phyloP scores from a whole-genome alignment of 1,140 invertebrate genomes.

The Frieseomelitta varia region DNA sequence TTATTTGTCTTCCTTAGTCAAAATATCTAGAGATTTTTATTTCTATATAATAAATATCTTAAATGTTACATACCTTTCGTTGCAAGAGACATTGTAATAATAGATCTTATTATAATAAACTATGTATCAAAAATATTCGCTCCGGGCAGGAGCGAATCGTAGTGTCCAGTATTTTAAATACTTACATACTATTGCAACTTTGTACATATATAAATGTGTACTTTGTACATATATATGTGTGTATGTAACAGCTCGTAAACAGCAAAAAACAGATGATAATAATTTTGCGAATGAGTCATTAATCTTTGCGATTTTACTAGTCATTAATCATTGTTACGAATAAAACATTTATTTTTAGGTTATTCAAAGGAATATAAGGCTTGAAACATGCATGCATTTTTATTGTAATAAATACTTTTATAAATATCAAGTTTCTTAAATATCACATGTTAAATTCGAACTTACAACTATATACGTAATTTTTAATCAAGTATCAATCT shows the following conservation, averaged over 20 bases:
- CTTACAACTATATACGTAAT: not conserved
- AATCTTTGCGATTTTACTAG: not conserved
- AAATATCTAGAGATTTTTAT: not conserved
- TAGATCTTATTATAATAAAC: constrained; percentile 2
- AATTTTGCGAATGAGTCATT: not conserved
- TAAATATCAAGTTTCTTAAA: constrained; percentile 26
- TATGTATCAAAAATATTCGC: not conserved
- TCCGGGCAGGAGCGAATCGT: not conserved
- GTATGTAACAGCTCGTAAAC: not conserved
- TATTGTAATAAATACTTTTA: constrained; percentile 23
- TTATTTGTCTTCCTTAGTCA: not conserved
- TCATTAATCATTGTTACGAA: not conserved
- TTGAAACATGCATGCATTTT: constrained; percentile 1
- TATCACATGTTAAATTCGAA: not conserved
- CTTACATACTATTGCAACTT: no score
- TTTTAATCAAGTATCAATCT: constrained; percentile 4
- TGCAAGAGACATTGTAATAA: constrained; percentile 50
- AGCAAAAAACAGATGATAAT: not conserved
- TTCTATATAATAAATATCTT: not conserved
- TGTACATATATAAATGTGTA: not conserved
- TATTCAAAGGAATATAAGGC: not conserved
- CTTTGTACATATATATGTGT: not conserved
- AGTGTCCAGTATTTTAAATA: not conserved
- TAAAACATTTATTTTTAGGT: not conserved
- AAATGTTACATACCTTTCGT: constrained; percentile 60